Conservation (phyloP, 2,113 vertebrate genomes). For the Dolichallabes microphthalmus region DNA sequence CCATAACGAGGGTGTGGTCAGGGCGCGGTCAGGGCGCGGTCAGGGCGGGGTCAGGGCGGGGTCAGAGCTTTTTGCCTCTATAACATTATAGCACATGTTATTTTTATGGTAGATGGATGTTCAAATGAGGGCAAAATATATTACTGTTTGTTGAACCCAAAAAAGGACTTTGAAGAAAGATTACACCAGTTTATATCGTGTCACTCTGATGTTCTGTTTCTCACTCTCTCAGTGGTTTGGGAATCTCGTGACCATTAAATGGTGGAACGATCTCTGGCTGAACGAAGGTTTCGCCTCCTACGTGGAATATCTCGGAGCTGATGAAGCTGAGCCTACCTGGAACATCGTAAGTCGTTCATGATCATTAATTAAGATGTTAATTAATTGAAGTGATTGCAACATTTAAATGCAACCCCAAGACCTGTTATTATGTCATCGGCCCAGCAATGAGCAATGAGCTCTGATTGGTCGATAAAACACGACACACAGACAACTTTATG, state of each 20-base stretch:
- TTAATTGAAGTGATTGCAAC: not conserved
- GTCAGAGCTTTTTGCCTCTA: not conserved
- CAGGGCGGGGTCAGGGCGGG: not conserved
- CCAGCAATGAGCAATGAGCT: not conserved
- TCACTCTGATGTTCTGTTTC: not conserved
- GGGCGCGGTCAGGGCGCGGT: not conserved
- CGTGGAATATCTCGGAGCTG: conserved; percentile 84
- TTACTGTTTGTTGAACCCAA: not conserved
- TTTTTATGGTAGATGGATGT: not conserved
- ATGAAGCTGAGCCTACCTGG: conserved; percentile 74
- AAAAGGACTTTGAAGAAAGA: not conserved
- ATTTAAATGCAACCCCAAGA: not conserved
- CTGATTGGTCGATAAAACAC: not conserved
- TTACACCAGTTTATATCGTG: not conserved
- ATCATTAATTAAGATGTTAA: not conserved
- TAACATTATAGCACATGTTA: not conserved
- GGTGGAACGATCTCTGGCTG: conserved; percentile 97
- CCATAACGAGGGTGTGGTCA: not conserved
- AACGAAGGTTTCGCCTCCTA: conserved; percentile 97
- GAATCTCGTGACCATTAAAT: conserved; percentile 87
- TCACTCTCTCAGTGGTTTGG: conserved; percentile 85
- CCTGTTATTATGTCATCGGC: not conserved
- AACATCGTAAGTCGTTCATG: conserved; percentile 72
- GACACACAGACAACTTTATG: not conserved
- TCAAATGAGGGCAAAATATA: not conserved